Base-by-base conservation (phyloP, 1,140 invertebrate genomes). In the Belonocnema kinseyi region DNA sequence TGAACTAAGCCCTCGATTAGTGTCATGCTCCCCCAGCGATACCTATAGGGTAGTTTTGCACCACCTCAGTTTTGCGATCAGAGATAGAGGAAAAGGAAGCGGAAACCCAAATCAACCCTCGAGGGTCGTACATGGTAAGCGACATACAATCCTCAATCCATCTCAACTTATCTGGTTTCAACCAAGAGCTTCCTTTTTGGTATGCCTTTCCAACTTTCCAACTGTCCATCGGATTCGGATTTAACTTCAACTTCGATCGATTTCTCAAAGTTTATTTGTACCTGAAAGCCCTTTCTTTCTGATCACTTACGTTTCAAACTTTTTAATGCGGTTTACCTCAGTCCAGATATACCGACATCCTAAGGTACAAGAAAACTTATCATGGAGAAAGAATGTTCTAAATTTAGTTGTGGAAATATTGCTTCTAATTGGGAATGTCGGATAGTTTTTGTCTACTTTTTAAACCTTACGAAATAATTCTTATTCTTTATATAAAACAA, bases 1-100 rank as follows among this genome's bases (percentile, higher is more conserved):
- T 66, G 19, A 66, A 66, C 21, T 66, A 16, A 33, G 33, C 12
- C 33, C 26, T 66, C 58, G 58, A 66, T 66, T 66, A 66, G 58
- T 33, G 26, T 33, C 58, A 46, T n/a, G 3, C 8, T 66, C 58
- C 58, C 40, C 4, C 14, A 66, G 58, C 12, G 5, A 66, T 66
- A 8, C 12, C 21, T 33, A 66, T 16, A 16, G 7, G 12, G 58
- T 33, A 66, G 26, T 40, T 46, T 66, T 40, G 61, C 33, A 46
- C 40, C 13, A 66, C 16, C 16, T n/a, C 1, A 46, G 33, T 3
- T 33, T 46, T 40, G 13, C 13, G 14, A 4, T 66, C 6, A n/a
- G 26, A 14, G 26, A 21, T 61, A 61, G 58, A 26, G 14, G n/a
- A 66, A 66, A 33, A 14, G 58, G 14, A 66, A 40, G 13, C 26